Evolutionary conservation across 2,113 vertebrate species (phyloP), one percentile per base, ranked within the genome.

Genomic region (Phrynosoma platyrhinos): DNA sequence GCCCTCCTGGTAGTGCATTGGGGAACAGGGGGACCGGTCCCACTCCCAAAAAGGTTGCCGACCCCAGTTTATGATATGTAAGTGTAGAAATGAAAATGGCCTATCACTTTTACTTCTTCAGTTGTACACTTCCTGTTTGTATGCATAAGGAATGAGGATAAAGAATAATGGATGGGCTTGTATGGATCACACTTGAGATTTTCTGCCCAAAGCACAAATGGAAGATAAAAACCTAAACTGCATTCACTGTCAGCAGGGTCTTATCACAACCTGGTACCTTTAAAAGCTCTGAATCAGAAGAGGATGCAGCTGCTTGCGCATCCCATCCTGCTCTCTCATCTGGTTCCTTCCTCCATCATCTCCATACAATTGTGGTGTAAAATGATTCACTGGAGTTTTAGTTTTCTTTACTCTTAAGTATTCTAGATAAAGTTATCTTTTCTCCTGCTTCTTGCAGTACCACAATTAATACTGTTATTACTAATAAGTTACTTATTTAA

Each of bases 101-200:
- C 36, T 30, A 40, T 75, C 47, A 30, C 47, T 86, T 30, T 78
- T 92, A 83, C 3, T 66, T 88, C 88, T 91, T n/a, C 21, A 85
- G 32, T 58, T n/a, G 32, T 58, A 32, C 71, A 20, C 21, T 82
- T 75, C 83, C 83, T 25, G 30, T 2, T 62, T 88, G 74, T 82
- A 66, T 79, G 78, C 55, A 36, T 36, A 36, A 36, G 36, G 36
- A 36, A 36, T 36, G 36, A 75, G 30, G 83, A 66, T 80, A 64
- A 83, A 90, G 86, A 90, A 81, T 89, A 90, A 91, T 90, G 53
- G 87, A 94, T 89, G 79, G 84, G 64, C 23, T 30, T 84, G 9
- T 18, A n/a, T 53, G 79, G 84, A 90, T 58, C 36, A 89, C 82
- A 47, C 27, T 42, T 36, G 53, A 62, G 23, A 23, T 62, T 4